Evolutionary conservation across 2,888 invertebrate genomes (phyloP).

Genomic region (Melanostoma scalare): DNA sequence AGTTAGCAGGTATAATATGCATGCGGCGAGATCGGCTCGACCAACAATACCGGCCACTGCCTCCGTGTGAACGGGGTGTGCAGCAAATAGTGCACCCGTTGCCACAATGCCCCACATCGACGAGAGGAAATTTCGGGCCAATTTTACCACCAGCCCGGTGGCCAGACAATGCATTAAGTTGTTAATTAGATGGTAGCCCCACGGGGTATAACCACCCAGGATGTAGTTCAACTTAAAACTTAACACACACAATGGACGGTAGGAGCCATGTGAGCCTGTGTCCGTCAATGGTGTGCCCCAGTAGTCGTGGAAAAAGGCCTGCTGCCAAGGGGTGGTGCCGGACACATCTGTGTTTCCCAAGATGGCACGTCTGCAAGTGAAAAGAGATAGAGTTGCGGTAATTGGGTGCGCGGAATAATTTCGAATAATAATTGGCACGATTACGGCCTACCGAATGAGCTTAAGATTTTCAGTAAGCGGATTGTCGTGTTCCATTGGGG

Average conservation of each 20-base stretch:
- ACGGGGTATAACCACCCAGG: conserved; percentile 89
- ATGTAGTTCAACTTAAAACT: conserved; percentile 93
- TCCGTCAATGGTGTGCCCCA: conserved; percentile 98
- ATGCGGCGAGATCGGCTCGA: conserved; percentile 95
- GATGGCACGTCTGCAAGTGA: conserved; percentile 94
- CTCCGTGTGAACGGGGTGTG: conserved; percentile 98
- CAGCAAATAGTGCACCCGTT: conserved; percentile 94
- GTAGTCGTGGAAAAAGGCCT: conserved; percentile 95
- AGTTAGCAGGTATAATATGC: conserved; percentile 93
- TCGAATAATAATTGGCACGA: conserved; percentile 60
- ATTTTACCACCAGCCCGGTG: conserved; percentile 90
- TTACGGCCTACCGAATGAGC: conserved; percentile 44
- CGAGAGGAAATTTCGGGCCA: conserved; percentile 88
- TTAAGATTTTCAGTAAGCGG: conserved; percentile 53
- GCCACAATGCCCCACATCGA: conserved; percentile 87
- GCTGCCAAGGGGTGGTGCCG: conserved; percentile 91
- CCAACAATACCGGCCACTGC: conserved; percentile 98
- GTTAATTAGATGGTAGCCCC: conserved; percentile 93
- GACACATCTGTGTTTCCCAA: conserved; percentile 96
- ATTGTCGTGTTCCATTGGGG: conserved; percentile 44
- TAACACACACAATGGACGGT: conserved; percentile 95
- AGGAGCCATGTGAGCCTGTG: conserved; percentile 97
- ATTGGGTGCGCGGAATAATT: conserved; percentile 66
- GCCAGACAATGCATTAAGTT: conserved; percentile 93
- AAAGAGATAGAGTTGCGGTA: conserved; percentile 71